phyloP scores from a whole-genome alignment of 2,888 invertebrate genomes.

The Pterostichus niger region DNA sequence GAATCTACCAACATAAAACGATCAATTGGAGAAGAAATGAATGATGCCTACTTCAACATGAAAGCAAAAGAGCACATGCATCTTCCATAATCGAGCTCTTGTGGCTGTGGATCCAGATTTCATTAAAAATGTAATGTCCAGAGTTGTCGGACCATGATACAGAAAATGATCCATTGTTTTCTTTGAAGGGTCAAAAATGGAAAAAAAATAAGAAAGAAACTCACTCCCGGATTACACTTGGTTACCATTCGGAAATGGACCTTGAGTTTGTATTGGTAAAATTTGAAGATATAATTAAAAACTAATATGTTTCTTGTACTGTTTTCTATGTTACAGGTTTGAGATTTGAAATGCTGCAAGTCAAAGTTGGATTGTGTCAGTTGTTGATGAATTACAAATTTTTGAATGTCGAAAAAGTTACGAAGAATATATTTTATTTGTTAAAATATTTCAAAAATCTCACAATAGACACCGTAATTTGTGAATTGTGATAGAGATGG shows the following conservation, averaged over 20 bases:
- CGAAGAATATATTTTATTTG: neutral
- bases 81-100: constrained; percentile 69
- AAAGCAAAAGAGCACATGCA: constrained; percentile 68
- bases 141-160: constrained; percentile 81
- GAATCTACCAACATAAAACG: constrained; percentile 29
- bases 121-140: constrained; percentile 78
- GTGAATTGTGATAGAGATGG: no score
- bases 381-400: constrained; percentile 58
- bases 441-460: no score
- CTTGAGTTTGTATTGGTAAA: constrained; percentile 76
- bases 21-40: constrained; percentile 50
- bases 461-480: no score
- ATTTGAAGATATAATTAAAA: constrained; percentile 9
- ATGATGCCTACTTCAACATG: constrained; percentile 62
- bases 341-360: constrained; percentile 62
- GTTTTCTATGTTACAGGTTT: constrained; percentile 43
- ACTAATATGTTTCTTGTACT: neutral
- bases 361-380: constrained; percentile 54
- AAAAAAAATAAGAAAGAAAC: constrained; percentile 80
- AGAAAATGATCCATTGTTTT: constrained; percentile 80
- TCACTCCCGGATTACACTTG: constrained; percentile 78
- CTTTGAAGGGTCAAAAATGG: constrained; percentile 80
- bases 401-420: constrained; percentile 40
- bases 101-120: constrained; percentile 71
- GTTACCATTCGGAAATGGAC: constrained; percentile 76